A percentile compares a stretch with the other conserved stretches of the same genome.
Evolutionary conservation across 1,140 invertebrate genomes (phyloP).

Genomic region (Amphibalanus amphitrite): DNA sequence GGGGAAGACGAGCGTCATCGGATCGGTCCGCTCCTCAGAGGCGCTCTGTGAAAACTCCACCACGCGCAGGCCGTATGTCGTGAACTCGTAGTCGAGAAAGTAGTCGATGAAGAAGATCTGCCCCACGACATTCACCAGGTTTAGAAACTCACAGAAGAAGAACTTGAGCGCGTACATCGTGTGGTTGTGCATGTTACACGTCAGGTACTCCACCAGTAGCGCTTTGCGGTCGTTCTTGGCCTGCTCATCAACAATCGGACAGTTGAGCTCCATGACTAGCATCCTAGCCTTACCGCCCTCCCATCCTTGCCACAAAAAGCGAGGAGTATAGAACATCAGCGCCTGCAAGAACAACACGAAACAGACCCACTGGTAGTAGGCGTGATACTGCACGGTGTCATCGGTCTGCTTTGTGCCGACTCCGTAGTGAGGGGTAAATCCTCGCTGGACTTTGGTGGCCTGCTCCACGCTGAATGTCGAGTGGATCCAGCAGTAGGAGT

Average conservation of each 20-base stretch:
- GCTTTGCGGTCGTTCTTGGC: slow-evolving; percentile 13
- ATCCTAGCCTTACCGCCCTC: slow-evolving; percentile 22
- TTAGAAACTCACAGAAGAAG: slow-evolving; percentile 24
- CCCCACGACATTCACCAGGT: slow-evolving; percentile 26
- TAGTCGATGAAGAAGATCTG: slow-evolving; percentile 30
- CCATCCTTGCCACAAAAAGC: slow-evolving; percentile 47
- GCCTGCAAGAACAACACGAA: slow-evolving; percentile 39
- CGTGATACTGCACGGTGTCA: background rate
- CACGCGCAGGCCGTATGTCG: slow-evolving; percentile 49
- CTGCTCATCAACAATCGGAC: slow-evolving; percentile 11
- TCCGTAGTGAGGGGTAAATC: slow-evolving; percentile 21
- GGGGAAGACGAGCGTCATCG: slow-evolving; percentile 54
- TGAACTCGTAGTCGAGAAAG: slow-evolving; percentile 31
- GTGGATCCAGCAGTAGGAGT: slow-evolving; percentile 80
- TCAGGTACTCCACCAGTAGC: slow-evolving; percentile 22
- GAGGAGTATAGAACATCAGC: slow-evolving; percentile 29
- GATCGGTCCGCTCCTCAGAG: slow-evolving; percentile 37
- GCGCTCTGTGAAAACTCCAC: slow-evolving; percentile 61
- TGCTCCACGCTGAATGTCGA: slow-evolving; percentile 50
- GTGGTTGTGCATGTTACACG: slow-evolving; percentile 17
- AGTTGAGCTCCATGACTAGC: slow-evolving; percentile 17
- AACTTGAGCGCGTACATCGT: slow-evolving; percentile 15
- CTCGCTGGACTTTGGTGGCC: slow-evolving; percentile 15
- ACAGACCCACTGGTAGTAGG: slow-evolving; percentile 33
- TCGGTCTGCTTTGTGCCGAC: slow-evolving; percentile 16